phyloP scores from a whole-genome alignment of 2,113 vertebrate genomes.

The Melanerpes aurifrons region DNA sequence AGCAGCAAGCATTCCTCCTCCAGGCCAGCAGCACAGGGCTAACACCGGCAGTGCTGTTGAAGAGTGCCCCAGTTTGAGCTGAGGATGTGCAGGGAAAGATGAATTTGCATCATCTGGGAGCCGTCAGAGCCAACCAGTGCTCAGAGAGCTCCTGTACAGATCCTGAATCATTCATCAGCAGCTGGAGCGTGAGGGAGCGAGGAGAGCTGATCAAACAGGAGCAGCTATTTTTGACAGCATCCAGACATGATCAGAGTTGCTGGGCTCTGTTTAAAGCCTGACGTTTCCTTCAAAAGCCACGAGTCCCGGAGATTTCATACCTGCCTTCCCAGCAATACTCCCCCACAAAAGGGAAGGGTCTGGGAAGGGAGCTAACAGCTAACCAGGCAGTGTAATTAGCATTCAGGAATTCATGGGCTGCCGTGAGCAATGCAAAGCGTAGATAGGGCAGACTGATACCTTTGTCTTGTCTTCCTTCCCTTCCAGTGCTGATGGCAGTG shows the following conservation, averaged over 20 bases:
- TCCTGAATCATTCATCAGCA: slow-evolving; percentile 72
- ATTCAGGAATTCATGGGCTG: slow-evolving; percentile 41
- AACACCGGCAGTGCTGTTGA: slow-evolving; percentile 14
- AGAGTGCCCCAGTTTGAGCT: slow-evolving; percentile 62
- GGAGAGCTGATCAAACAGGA: slow-evolving; percentile 35
- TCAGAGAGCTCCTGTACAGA: slow-evolving; percentile 28
- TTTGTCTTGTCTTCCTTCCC: slow-evolving; percentile 49
- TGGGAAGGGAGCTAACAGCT: background rate
- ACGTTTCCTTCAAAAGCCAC: background rate
- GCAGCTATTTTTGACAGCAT: slow-evolving; percentile 24
- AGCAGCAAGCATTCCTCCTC: background rate
- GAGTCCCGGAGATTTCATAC: background rate
- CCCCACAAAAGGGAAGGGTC: background rate
- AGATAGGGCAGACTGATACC: slow-evolving; percentile 18
- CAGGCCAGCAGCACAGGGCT: slow-evolving; percentile 41
- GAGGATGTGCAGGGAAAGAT: slow-evolving; percentile 51
- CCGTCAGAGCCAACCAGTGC: slow-evolving; percentile 21
- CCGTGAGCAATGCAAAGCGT: background rate
- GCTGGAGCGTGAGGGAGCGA: background rate
- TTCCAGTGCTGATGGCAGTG: slow-evolving; percentile 37
- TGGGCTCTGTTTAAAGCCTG: slow-evolving; percentile 8
- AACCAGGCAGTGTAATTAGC: background rate
- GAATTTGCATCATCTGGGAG: slow-evolving; percentile 66
- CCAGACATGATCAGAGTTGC: slow-evolving; percentile 9
- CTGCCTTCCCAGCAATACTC: background rate